phyloP scores from a whole-genome alignment of 2,113 vertebrate genomes.

The Oncorhynchus mykiss region DNA sequence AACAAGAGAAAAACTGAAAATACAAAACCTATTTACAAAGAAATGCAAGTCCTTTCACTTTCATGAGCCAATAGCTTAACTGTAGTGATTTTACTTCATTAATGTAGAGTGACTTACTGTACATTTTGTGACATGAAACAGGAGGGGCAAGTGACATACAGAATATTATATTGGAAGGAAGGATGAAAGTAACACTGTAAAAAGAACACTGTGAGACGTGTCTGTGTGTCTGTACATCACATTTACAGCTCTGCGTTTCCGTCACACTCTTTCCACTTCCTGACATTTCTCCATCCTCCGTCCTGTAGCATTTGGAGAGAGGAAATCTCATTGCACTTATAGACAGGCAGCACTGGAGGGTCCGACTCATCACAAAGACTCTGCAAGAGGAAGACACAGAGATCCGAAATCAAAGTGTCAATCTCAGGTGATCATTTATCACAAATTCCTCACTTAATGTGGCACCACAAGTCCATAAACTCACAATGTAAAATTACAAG shows the following conservation, averaged over 20 bases:
- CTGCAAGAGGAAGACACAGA: slow-evolving; percentile 54
- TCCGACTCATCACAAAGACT: slow-evolving; percentile 50
- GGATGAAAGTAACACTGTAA: slow-evolving; percentile 58
- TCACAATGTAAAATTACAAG: slow-evolving; percentile 72
- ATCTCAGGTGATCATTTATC: neutral
- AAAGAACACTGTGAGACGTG: slow-evolving; percentile 57
- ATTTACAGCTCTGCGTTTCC: slow-evolving; percentile 69
- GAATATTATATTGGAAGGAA: slow-evolving; percentile 56
- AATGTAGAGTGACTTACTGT: slow-evolving; percentile 58
- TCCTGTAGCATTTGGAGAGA: slow-evolving; percentile 4
- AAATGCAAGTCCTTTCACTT: slow-evolving; percentile 69
- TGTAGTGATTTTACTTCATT: slow-evolving; percentile 53
- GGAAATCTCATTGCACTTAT: slow-evolving; percentile 17
- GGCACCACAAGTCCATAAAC: slow-evolving; percentile 49
- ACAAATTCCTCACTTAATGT: slow-evolving; percentile 11
- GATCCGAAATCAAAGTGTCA: neutral
- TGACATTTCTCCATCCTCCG: neutral
- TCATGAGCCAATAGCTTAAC: slow-evolving; percentile 51
- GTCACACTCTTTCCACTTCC: slow-evolving; percentile 30
- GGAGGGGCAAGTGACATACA: slow-evolving; percentile 61
- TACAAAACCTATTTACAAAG: slow-evolving; percentile 76
- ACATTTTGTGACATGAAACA: slow-evolving; percentile 68
- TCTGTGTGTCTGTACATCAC: slow-evolving; percentile 73
- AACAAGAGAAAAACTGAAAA: slow-evolving; percentile 49
- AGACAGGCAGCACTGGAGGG: slow-evolving; percentile 1